Evolutionary conservation across 2,113 vertebrate species (phyloP).

Genomic region (Salminus brasiliensis): DNA sequence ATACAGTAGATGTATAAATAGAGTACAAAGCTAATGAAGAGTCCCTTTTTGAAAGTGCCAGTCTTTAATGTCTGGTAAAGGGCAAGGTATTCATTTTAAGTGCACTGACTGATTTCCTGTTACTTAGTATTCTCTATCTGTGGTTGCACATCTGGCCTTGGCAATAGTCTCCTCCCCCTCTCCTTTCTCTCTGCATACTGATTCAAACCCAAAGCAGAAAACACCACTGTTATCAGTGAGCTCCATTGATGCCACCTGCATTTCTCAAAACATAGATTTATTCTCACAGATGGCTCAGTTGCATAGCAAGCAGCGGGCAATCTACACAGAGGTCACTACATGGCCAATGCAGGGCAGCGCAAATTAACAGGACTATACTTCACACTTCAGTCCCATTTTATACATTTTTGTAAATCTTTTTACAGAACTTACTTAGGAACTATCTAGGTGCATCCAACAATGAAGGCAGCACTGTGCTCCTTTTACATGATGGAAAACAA

Average conservation of each 20-base stretch:
- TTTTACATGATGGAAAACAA: too few relatives aligned
- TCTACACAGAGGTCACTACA: not conserved
- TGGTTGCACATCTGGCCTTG: slow-evolving; percentile 46
- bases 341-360: too few relatives aligned
- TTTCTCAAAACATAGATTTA: slow-evolving; percentile 17
- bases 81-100: not conserved
- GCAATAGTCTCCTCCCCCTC: slow-evolving; percentile 19
- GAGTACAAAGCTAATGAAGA: not conserved
- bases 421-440: too few relatives aligned
- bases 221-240: slow-evolving; percentile 33
- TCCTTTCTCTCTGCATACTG: slow-evolving; percentile 17
- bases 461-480: too few relatives aligned
- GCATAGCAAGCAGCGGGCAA: slow-evolving; percentile 1
- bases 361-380: too few relatives aligned
- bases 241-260: slow-evolving; percentile 26
- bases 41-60: not conserved
- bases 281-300: slow-evolving; percentile 6
- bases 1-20: not conserved
- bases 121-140: slow-evolving; percentile 30
- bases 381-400: too few relatives aligned
- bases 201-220: slow-evolving; percentile 38
- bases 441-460: too few relatives aligned
- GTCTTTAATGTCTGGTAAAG: not conserved
- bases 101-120: not conserved
- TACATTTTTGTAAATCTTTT: too few relatives aligned